Conservation (phyloP, 2,888 invertebrate species). For the Heterodera filipjevi region DNA sequence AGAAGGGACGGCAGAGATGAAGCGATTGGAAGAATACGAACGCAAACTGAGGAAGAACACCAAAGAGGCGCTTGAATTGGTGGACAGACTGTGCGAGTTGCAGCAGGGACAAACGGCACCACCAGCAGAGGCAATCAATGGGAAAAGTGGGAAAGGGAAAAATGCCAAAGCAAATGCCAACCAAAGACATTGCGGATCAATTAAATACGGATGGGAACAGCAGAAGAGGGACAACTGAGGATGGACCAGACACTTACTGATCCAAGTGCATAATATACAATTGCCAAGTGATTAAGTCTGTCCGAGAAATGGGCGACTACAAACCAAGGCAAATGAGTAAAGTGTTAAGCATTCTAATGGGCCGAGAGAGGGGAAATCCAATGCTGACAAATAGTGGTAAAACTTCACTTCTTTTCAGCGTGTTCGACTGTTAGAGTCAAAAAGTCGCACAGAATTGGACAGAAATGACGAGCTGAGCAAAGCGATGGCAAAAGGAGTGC, state of each 20-base stretch:
- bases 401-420: not conserved
- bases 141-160: no score
- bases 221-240: no score
- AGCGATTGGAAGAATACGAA: conserved; percentile 40
- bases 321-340: no score
- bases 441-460: not conserved
- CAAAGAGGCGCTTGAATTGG: conserved; percentile 41
- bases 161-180: no score
- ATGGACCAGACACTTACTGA: no score
- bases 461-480: not conserved
- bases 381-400: not conserved
- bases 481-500: conserved; percentile 13
- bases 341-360: no score
- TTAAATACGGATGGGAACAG: no score
- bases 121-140: not conserved
- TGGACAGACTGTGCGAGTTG: conserved; percentile 40
- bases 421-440: not conserved
- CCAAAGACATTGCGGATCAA: no score
- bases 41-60: conserved; percentile 38
- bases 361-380: no score
- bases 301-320: no score
- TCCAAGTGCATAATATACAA: no score
- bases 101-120: not conserved
- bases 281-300: no score
- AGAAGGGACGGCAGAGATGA: not conserved